Evolutionary conservation across 2,888 invertebrate genomes (phyloP), one percentile per base, ranked within the genome.

Genomic region (Limnephilus marmoratus): DNA sequence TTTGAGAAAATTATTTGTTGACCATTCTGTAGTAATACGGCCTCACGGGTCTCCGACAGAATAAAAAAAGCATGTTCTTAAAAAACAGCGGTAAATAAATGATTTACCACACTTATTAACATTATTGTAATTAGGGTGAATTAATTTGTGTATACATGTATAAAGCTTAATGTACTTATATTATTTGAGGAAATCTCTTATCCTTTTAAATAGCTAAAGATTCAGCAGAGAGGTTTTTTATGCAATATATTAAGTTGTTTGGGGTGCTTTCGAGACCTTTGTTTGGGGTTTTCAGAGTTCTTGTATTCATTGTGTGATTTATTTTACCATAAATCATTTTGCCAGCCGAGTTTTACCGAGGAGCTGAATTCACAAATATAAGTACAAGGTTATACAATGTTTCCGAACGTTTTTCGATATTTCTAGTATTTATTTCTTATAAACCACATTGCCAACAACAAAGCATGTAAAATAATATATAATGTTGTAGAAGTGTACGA

Each of bases 241-340:
- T 90, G 90, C 82, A 83, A 90, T 85, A 90, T 90, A 90, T 90
- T 90, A 85, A 83, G 90, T 85, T 68, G 68, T 81, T 29, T 81
- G 83, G 90, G 49, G 83, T 90, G 90, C 90, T 85, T 90, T 82
- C 29, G 34, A 90, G 31, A 82, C 83, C 90, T 53, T 90, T 82
- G 82, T 83, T 90, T 45, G 85, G 53, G 85, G 34, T 90, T 90
- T 90, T 90, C 80, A 90, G 85, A 31, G 49, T n/a, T 90, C 90
- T 90, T 90, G 81, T 90, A 90, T 90, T 90, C 90, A 81, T 81
- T 90, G 90, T 90, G 37, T 90, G 90, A 90, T 90, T 90, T 90
- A 90, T 90, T 90, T 81, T 37, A 34, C n/a, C 90, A 90, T 90
- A 90, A 90, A 90, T 90, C 90, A 90, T 90, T 90, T 80, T 45